Percentiles rank a stretch among this genome's conserved stretches.
Evolutionary conservation across 2,888 invertebrate genomes (phyloP).

Genomic region (Trilocha varians): DNA sequence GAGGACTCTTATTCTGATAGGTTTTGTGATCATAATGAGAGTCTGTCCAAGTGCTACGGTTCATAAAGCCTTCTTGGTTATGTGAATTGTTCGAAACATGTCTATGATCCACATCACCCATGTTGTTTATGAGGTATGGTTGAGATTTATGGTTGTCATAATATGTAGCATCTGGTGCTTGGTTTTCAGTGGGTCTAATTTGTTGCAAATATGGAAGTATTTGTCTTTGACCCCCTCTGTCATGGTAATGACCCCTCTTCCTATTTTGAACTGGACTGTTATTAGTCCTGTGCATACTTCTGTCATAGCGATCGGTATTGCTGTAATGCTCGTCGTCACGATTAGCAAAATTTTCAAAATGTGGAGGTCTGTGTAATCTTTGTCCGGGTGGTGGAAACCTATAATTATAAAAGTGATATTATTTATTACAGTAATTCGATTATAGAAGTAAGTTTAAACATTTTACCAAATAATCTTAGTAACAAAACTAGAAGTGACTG

Average conservation of each 20-base stretch:
- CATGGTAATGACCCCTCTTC: conserved; percentile 27
- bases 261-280: conserved; percentile 17
- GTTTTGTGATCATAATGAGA: conserved; percentile 17
- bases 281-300: conserved; percentile 28
- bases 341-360: conserved; percentile 22
- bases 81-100: conserved; percentile 16
- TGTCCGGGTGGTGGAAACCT: conserved; percentile 43
- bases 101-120: conserved; percentile 55
- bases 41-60: conserved; percentile 31
- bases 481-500: too few relatives aligned
- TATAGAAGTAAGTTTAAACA: neutral
- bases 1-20: conserved; percentile 29
- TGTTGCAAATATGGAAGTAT: conserved; percentile 22
- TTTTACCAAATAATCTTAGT: neutral
- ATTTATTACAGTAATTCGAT: neutral
- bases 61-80: conserved; percentile 17
- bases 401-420: conserved; percentile 18
- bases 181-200: conserved; percentile 21
- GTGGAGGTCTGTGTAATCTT: conserved; percentile 26
- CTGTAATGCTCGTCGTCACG: conserved; percentile 18
- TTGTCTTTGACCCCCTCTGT: conserved; percentile 19
- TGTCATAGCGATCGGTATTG: conserved; percentile 27
- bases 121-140: conserved; percentile 34
- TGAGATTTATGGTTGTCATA: conserved; percentile 22
- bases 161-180: conserved; percentile 16